Evolutionary conservation across 2,113 vertebrate species (phyloP), one percentile per base, ranked within the genome.

Genomic region (Sakesphorus luctuosus): DNA sequence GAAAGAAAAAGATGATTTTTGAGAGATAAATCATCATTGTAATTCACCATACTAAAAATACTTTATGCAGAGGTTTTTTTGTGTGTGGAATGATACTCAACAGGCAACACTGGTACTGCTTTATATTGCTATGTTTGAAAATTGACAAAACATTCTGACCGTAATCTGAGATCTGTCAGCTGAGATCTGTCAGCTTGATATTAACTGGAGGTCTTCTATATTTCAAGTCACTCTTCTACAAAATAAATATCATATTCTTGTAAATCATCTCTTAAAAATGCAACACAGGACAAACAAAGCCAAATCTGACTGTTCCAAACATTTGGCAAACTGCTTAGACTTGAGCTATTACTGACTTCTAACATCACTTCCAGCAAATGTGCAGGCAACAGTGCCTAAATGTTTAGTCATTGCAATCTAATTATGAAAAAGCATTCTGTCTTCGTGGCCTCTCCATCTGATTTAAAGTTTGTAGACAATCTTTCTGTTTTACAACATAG

Each of bases 1-100:
- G 84, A 96, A 90, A 93, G 95, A 92, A 76, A 81, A 96, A 69
- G 96, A 77, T 33, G 1, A 28, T 59, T 49, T 93, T 93, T 93
- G 36, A 96, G 36, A 96, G 33, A 85, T 84, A 3, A 43, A 40
- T 28, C 25, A 73, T 69, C 4, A 74, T 10, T 1, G 2, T 33
- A 11, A 77, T 49, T 47, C 55, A 35, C 19, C 6, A 3, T 40
- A 62, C 2, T 36, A 90, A 56, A 29, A 89, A 31, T 33, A 83
- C 75, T 78, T 77, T 49, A 75, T 73, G 38, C 7, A 43, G 6
- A 38, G 11, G 16, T 3, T 6, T 4, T 13, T 47, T 90, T 84
- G 59, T 46, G 28, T 38, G 21, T 49, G 33, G 4, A 26, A 90
- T 74, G 23, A 53, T 20, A 61, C 13, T 74, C 28, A 90, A 15